A percentile compares a stretch with the other conserved stretches of the same genome.
Conservation (phyloP, 2,797 vertebrate species). For the Dryobates pubescens region DNA sequence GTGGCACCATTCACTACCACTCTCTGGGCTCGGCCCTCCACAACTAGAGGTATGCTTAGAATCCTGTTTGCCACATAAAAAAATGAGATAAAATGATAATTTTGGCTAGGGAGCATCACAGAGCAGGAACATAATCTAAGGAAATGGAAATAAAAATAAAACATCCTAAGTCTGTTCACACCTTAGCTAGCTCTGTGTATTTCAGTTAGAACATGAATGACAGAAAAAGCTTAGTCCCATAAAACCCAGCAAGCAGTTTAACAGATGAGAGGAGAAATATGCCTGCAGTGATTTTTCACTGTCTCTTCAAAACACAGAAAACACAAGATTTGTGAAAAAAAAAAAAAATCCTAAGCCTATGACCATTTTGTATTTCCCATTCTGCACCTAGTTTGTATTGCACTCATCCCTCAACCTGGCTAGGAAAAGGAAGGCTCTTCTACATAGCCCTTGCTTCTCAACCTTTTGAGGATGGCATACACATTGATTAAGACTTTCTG, state of each 20-base stretch:
- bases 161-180: neutral
- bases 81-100: neutral
- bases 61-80: neutral
- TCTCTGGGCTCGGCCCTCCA: too few species aligned
- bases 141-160: neutral
- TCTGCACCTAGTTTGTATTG: neutral
- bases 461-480: rapidly evolving
- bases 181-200: neutral
- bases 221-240: neutral
- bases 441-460: neutral
- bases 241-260: neutral
- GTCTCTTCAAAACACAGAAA: neutral
- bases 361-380: neutral
- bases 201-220: neutral
- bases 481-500: neutral
- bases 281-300: neutral
- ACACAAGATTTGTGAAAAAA: neutral
- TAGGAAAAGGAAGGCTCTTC: neutral
- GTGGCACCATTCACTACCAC: too few species aligned
- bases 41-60: neutral
- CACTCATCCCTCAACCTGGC: neutral
- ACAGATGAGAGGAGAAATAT: neutral
- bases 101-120: neutral
- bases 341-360: neutral
- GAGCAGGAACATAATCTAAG: neutral